Conservation (phyloP, 1,140 invertebrate species). For the Nilaparvata lugens region DNA sequence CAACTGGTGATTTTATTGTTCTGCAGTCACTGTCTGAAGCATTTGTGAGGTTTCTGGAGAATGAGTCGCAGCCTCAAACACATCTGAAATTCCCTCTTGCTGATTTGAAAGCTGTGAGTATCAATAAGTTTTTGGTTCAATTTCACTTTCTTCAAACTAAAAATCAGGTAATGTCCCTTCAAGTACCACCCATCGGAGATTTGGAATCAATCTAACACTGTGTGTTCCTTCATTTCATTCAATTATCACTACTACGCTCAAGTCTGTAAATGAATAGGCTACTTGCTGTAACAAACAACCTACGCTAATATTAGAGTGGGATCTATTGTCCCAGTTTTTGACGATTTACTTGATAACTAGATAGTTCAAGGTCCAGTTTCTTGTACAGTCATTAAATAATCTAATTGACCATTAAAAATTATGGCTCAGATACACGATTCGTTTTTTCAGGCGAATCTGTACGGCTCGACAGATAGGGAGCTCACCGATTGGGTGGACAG, state of each 20-base stretch:
- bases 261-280: neutral
- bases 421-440: no score
- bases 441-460: no score
- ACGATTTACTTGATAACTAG: no score
- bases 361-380: no score
- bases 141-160: no score
- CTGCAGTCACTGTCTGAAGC: conserved; percentile 66
- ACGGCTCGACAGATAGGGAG: no score
- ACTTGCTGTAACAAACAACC: neutral
- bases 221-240: neutral
- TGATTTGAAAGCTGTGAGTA: neutral
- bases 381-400: no score
- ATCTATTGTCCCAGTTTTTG: no score
- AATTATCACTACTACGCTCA: neutral
- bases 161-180: neutral
- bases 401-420: no score
- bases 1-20: conserved; percentile 29
- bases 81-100: conserved; percentile 45
- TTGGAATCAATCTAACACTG: neutral
- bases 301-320: no score
- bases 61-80: conserved; percentile 64
- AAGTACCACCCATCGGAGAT: neutral
- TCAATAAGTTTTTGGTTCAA: no score
- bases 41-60: conserved; percentile 83
- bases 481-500: no score